Percentiles rank a stretch among this genome's conserved stretches.
phyloP scores from a whole-genome alignment of 2,797 vertebrate genomes.

The Pelochelys cantorii region DNA sequence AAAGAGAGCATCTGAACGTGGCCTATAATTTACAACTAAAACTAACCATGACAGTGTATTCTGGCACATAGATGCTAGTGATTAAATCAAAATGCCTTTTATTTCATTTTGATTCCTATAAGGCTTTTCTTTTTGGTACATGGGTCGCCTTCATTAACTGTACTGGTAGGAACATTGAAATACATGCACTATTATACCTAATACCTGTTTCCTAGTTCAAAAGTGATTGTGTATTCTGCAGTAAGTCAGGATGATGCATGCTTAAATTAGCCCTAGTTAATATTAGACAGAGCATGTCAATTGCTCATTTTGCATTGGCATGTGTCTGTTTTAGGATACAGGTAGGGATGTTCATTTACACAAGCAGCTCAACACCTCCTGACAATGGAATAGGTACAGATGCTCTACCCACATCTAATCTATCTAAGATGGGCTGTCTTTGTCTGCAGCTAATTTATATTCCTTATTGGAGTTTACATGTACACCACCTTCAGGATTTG shows the following conservation, averaged over 20 bases:
- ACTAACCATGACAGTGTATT: slow-evolving; percentile 3
- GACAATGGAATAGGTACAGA: neutral
- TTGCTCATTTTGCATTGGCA: neutral
- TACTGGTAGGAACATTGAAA: slow-evolving; percentile 59
- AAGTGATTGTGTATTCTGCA: neutral
- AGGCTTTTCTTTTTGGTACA: slow-evolving; percentile 56
- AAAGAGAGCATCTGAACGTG: rapidly evolving
- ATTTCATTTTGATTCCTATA: slow-evolving; percentile 52
- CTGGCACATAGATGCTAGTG: slow-evolving; percentile 13
- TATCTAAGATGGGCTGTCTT: neutral
- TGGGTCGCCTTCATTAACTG: slow-evolving; percentile 48
- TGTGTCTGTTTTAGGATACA: slow-evolving; percentile 1
- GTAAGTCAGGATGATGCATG: neutral
- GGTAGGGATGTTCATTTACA: slow-evolving; percentile 5
- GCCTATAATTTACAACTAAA: slow-evolving; percentile 27
- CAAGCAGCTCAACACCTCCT: neutral
- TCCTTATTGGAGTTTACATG: rapidly evolving
- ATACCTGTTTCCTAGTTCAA: neutral
- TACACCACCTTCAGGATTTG: rapidly evolving
- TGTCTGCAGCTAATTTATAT: neutral
- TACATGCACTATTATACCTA: neutral
- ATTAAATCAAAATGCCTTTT: slow-evolving; percentile 50
- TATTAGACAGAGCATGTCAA: neutral
- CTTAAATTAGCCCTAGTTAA: slow-evolving; percentile 37
- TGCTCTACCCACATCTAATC: rapidly evolving